Evolutionary conservation across 2,113 vertebrate species (phyloP).

Genomic region (Megaceryle maxima): DNA sequence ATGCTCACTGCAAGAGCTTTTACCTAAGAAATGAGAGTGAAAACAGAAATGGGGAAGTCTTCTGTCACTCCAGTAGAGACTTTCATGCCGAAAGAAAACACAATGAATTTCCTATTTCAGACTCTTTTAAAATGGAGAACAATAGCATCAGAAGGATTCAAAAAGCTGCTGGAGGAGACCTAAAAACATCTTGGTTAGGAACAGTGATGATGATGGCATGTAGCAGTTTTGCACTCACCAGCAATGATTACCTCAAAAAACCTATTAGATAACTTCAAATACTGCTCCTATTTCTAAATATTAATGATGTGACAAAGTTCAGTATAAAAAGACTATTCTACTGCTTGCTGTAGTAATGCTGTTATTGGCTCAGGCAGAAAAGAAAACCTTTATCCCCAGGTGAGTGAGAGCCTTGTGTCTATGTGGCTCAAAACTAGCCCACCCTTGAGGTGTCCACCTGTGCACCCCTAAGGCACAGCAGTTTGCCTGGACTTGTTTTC

Average conservation of each 20-base stretch:
- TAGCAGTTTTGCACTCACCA: background rate
- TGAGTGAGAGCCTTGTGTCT: background rate
- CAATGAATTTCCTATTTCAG: background rate
- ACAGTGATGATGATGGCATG: background rate
- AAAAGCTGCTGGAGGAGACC: background rate
- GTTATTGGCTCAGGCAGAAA: background rate
- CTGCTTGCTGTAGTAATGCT: background rate
- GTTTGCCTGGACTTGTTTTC: background rate
- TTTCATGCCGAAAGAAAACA: background rate
- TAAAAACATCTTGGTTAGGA: background rate
- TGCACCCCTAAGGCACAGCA: background rate
- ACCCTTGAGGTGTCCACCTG: fast-evolving
- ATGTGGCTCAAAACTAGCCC: background rate
- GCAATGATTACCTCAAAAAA: background rate
- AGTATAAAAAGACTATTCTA: background rate
- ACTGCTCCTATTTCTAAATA: background rate
- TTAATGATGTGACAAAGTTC: background rate
- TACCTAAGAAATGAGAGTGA: background rate
- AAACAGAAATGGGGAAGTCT: background rate
- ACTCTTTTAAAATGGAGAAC: background rate
- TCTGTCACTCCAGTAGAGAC: background rate
- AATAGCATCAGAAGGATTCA: background rate
- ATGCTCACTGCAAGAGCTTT: background rate
- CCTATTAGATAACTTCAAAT: background rate
- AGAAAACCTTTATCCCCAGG: background rate